Evolutionary conservation across 2,888 invertebrate species (phyloP).

Genomic region (Pristionchus fissidentatus): DNA sequence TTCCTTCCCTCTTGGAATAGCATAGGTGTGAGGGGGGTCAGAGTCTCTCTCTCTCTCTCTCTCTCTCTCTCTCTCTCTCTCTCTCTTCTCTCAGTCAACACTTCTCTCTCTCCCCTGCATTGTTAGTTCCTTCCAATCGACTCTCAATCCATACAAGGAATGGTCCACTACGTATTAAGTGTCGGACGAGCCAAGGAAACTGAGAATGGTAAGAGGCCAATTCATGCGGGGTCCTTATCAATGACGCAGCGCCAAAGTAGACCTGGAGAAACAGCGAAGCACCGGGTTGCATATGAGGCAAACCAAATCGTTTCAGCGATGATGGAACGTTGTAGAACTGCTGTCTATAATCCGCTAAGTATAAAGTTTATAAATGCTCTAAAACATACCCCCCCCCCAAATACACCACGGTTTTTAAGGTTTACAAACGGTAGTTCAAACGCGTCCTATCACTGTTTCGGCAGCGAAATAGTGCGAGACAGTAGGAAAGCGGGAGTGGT

Average conservation of each 20-base stretch:
- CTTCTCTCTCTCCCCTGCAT: too few relatives aligned
- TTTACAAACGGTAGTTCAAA: too few relatives aligned
- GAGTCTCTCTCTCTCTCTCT: not conserved
- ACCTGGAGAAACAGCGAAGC: not conserved
- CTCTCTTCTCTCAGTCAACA: not conserved
- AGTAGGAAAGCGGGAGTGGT: too few relatives aligned
- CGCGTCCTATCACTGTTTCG: too few relatives aligned
- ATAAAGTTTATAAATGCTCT: too few relatives aligned
- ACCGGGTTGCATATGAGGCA: not conserved
- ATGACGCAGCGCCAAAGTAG: not conserved
- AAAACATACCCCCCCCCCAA: too few relatives aligned
- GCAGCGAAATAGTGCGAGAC: too few relatives aligned
- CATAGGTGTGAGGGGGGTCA: not conserved
- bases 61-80: not conserved
- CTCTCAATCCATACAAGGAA: too few relatives aligned
- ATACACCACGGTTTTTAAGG: too few relatives aligned
- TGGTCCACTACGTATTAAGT: conserved; percentile 18
- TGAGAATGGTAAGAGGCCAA: not conserved
- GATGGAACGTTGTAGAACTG: not conserved
- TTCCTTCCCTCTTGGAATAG: not conserved
- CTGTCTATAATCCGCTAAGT: too few relatives aligned
- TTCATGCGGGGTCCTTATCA: not conserved
- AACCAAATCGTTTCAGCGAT: not conserved
- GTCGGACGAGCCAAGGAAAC: not conserved
- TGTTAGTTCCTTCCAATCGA: too few relatives aligned